Conservation (phyloP, 2,113 vertebrate species). For the Pseudolaguvia tuberculata region DNA sequence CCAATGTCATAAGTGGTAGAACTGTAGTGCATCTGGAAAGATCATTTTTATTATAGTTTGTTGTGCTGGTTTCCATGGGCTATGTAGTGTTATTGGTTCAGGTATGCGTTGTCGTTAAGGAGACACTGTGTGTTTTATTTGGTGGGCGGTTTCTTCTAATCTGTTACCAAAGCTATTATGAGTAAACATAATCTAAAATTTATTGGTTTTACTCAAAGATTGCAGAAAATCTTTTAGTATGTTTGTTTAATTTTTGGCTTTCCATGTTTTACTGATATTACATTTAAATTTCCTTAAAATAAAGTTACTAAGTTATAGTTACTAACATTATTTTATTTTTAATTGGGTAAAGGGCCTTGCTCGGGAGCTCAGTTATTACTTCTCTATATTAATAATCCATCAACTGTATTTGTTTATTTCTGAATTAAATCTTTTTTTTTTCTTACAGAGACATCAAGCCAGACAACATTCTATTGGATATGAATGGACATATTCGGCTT, state of each 20-base stretch:
- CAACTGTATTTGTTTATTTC: neutral
- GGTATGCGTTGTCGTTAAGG: neutral
- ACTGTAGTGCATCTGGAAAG: neutral
- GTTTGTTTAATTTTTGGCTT: neutral
- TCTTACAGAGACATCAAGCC: conserved; percentile 92
- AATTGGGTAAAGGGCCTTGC: no score
- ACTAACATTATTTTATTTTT: no score
- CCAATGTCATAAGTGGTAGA: neutral
- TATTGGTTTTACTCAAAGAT: conserved; percentile 24
- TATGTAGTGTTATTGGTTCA: conserved; percentile 28
- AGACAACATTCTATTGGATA: conserved; percentile 95
- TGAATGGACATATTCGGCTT: conserved; percentile 97
- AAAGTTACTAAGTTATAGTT: no score
- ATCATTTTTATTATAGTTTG: neutral
- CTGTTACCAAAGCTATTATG: no score
- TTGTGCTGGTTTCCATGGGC: conserved; percentile 5
- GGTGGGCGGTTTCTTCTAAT: no score
- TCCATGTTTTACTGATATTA: neutral
- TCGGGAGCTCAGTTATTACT: no score
- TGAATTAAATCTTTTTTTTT: conserved; percentile 1
- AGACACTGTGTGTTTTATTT: neutral
- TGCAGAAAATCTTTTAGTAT: neutral
- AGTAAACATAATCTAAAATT: no score
- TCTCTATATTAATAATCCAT: neutral
- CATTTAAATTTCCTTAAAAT: no score